These are phyloP conservation scores for Halichoerus grypus DNA, from an alignment of 2,113 vertebrate genomes.

Conservation along the genomic window DNA sequence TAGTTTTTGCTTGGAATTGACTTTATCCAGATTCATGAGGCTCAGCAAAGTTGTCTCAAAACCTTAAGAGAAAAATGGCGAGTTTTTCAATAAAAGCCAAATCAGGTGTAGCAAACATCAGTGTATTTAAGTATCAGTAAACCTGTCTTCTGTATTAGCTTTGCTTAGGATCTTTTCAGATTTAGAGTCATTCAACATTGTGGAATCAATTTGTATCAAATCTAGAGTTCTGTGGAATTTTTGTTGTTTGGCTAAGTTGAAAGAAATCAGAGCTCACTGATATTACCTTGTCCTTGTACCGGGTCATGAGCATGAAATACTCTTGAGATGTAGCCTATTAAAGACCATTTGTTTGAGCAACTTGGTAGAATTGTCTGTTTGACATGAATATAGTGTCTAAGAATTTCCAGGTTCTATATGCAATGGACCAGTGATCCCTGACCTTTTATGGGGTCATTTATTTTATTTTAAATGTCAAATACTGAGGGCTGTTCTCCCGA, in stretches of 20 bases:
- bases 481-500: neutral
- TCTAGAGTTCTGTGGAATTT: neutral
- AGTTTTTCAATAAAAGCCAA: neutral
- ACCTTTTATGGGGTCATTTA: neutral
- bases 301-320: neutral
- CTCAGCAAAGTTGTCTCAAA: neutral
- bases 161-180: neutral
- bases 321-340: neutral
- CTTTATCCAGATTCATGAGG: neutral
- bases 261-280: neutral
- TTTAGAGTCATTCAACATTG: neutral
- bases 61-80: neutral
- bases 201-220: neutral
- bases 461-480: neutral
- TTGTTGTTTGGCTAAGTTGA: neutral
- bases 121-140: neutral
- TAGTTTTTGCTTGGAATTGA: neutral
- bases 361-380: neutral
- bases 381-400: neutral
- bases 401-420: neutral
- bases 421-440: neutral
- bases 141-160: neutral
- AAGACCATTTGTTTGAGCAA: neutral
- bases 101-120: neutral
- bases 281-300: neutral